Percentiles rank a stretch among this genome's conserved stretches.
Evolutionary conservation across 2,888 invertebrate genomes (phyloP).

Genomic region (Morinoia aosen): DNA sequence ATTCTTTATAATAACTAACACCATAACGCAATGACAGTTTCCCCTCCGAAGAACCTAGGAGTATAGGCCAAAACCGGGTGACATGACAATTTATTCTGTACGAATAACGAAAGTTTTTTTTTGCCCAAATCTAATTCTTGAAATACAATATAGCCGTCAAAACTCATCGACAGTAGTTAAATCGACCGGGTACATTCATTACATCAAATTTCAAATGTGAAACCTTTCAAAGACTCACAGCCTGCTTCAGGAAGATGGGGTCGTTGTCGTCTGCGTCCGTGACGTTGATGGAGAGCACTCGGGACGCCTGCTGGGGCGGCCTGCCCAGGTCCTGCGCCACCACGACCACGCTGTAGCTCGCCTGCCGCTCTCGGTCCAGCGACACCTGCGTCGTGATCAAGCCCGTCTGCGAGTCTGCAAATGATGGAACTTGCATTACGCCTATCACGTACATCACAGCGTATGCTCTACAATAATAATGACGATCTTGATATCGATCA

Average conservation of each 20-base stretch:
- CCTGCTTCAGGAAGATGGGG: conserved; percentile 79
- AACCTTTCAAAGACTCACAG: conserved; percentile 74
- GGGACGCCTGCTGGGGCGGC: conserved; percentile 82
- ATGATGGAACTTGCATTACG: not conserved
- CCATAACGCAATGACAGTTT: conserved; percentile 69
- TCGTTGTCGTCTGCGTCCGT: conserved; percentile 85
- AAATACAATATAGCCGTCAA: no score
- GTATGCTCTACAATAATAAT: not conserved
- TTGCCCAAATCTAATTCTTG: no score
- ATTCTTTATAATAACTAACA: no score
- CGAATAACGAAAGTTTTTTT: not conserved
- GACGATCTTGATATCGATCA: not conserved
- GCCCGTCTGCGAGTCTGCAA: conserved; percentile 79
- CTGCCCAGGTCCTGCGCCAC: conserved; percentile 84
- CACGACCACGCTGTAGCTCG: conserved; percentile 82
- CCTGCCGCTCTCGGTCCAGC: conserved; percentile 83
- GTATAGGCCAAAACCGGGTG: no score
- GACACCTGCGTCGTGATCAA: conserved; percentile 79
- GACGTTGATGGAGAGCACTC: conserved; percentile 80
- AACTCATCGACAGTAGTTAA: no score
- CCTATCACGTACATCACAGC: not conserved
- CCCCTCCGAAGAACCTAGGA: conserved; percentile 75
- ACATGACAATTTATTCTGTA: no score
- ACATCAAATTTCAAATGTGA: no score
- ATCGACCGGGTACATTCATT: not conserved